Evolutionary conservation across 2,888 invertebrate genomes (phyloP).

Genomic region (Tachystola acroxantha): DNA sequence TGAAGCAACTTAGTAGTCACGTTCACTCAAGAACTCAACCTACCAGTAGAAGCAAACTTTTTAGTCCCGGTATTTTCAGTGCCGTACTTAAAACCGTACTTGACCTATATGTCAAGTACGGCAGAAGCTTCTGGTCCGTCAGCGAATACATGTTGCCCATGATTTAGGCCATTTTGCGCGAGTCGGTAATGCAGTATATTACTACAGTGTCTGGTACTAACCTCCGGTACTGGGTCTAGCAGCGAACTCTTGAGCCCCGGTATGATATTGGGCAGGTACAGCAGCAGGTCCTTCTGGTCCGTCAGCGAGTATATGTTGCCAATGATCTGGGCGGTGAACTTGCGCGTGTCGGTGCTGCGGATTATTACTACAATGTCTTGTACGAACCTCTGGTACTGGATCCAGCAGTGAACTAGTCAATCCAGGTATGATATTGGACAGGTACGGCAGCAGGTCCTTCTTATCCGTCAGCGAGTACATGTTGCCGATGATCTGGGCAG

Average conservation of each 20-base stretch:
- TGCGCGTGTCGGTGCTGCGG: constrained; percentile 97
- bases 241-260: constrained; percentile 97
- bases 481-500: constrained; percentile 99
- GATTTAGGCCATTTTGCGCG: too few relatives aligned
- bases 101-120: too few relatives aligned
- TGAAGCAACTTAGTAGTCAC: too few relatives aligned
- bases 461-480: constrained; percentile 99
- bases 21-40: too few relatives aligned
- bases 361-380: too few relatives aligned
- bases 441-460: constrained; percentile 97
- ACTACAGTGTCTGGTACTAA: too few relatives aligned
- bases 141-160: too few relatives aligned
- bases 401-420: constrained; percentile 96
- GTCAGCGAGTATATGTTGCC: constrained; percentile 99
- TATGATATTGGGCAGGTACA: constrained; percentile 96
- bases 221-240: constrained; percentile 98
- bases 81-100: too few relatives aligned
- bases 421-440: constrained; percentile 97
- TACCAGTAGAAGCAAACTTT: too few relatives aligned
- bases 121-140: too few relatives aligned
- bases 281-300: constrained; percentile 98
- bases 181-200: too few relatives aligned
- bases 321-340: constrained; percentile 99
- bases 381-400: constrained; percentile 97
- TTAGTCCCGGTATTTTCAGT: too few relatives aligned